phyloP scores from a whole-genome alignment of 1,140 invertebrate species.

The Teleogryllus occipitalis region DNA sequence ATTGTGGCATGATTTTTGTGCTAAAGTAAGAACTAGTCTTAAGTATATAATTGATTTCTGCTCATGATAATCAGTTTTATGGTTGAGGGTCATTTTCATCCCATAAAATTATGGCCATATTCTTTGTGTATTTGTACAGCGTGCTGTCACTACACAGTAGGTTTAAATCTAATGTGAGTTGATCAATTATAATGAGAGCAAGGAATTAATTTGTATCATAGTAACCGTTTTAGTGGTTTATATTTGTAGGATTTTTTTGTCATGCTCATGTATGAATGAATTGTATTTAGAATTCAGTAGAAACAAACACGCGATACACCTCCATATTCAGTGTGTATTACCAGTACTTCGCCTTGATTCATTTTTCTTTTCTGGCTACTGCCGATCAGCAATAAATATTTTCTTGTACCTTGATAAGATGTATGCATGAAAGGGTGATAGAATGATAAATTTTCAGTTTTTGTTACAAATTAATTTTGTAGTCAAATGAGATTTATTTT shows the following conservation, averaged over 20 bases:
- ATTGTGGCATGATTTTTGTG: constrained; percentile 18
- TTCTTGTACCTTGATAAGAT: background rate
- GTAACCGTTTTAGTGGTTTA: background rate
- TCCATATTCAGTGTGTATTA: too few species aligned
- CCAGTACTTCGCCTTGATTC: background rate
- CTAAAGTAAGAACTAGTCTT: constrained; percentile 13
- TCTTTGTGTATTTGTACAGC: background rate
- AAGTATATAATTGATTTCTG: constrained; percentile 7
- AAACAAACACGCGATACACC: too few species aligned
- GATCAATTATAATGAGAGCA: too few species aligned
- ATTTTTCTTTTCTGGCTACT: background rate
- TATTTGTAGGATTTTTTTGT: background rate
- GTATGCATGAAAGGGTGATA: background rate
- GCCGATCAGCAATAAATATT: background rate
- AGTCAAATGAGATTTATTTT: too few species aligned
- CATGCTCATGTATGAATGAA: background rate
- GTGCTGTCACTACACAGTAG: background rate
- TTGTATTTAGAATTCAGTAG: background rate
- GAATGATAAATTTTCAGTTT: background rate
- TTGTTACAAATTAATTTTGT: too few species aligned
- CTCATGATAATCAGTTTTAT: constrained; percentile 9
- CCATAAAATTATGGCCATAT: background rate
- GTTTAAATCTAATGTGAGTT: too few species aligned
- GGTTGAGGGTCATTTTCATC: constrained; percentile 10
- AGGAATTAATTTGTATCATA: too few species aligned